Base-by-base conservation (phyloP, 2,888 invertebrate species). In the Lasioglossum figueresi region DNA sequence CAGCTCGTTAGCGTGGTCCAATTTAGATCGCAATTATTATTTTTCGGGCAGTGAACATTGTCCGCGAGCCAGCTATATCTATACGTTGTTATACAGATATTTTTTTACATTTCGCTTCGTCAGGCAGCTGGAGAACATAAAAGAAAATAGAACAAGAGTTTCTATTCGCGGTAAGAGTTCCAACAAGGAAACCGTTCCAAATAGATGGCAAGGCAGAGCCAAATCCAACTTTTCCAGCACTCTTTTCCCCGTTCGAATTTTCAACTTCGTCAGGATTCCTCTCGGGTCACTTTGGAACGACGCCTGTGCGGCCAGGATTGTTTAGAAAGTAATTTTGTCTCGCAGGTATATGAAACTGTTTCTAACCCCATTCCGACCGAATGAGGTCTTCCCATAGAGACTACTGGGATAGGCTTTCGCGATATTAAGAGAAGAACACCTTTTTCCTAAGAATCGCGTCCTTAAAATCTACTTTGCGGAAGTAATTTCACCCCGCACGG, bases 251-350 rank as follows among this genome's bases (percentile, higher is more conserved):
- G n/a, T 72, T n/a, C 37, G 71, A 37, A 68, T 34, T 68, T 45
- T 68, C 68, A 59, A 77, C 37, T 34, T 12, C 59, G 43, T 48
- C 81, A 31, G n/a, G 52, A 48, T 31, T 48, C 23, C 63, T 63
- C 63, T 4, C 59, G 71, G 74, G 70, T 56, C 59, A 74, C 37
- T 73, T 19, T 48, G 23, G 45, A 59, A 81, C 82, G 27, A 48
- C 6, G 27, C 8, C 12, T 31, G 48, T 34, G 16, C 43, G 63
- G n/a, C 16, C n/a, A 12, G n/a, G 37, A 76, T 82, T 75, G 76
- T 82, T 83, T 68, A 56, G 76, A 83, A 83, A 83, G 83, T 83
- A 82, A 83, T 83, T 83, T 76, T 63, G 76, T 76, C 66, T 72
- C 43, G 43, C 82, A 66, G 52, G 82, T 76, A 72, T 72, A 83